Base-by-base conservation (phyloP, 2,888 invertebrate genomes). In the Thymelicus lineola region DNA sequence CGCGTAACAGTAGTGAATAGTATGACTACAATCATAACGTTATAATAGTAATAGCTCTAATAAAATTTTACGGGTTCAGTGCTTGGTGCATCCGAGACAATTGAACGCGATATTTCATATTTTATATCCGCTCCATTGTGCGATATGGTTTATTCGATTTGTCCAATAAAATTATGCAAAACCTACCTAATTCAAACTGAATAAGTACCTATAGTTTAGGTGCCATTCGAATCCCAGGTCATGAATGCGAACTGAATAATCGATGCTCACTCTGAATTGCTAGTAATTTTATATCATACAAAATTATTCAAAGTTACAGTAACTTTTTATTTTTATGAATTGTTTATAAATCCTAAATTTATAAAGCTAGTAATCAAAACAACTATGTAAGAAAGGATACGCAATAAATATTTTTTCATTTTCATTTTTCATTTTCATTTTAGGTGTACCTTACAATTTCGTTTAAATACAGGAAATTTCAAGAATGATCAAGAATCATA, bases 1-100 rank as follows among this genome's bases (percentile, higher is more conserved):
- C 42, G 67, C 74, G 72, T 75, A 78, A 77, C 75, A 80, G 81
- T 84, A 84, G 81, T 80, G 81, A 85, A 83, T 82, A 75, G 73
- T 46, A 58, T 42, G 45, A 60, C 45, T 17, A 9, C 7, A 6
- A 50, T 72, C 71, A 74, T 71, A 70, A 63, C 66, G 65, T 71
- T 70, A 68, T 73, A 61, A 73, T 68, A 68, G 67, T 75, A 75
- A 73, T 67, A 64, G 70, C 68, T 53, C 71, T 77, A 79, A 80
- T 88, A 85, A 86, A 85, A 84, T 84, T 82, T 84, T 74, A 87
- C 81, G 74, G 80, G 67, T 36, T 46, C 62, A 10, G 46, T 36
- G 68, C 42, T 61, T 61, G 45, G 50, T 67, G 60, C 66, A 66
- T 38, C 58, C 59, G 61, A 38, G 62, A 62, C 55, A 68, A 62